Evolutionary conservation across 1,140 invertebrate genomes (phyloP), one percentile per base, ranked within the genome.

Genomic region (Orchesella cincta): DNA sequence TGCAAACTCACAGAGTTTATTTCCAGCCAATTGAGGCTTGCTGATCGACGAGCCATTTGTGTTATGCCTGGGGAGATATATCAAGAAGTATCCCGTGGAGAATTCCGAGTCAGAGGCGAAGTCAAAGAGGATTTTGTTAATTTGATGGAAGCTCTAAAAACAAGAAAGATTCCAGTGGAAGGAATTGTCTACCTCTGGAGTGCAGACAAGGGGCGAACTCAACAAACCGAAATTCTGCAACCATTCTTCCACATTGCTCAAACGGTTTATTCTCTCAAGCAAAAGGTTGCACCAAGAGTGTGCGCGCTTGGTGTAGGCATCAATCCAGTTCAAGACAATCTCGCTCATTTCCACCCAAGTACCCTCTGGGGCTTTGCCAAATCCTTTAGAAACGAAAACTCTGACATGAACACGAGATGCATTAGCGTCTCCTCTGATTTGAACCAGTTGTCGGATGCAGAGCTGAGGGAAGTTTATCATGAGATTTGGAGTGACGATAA

Each of bases 171-270:
- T 1, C 12, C 1, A n/a, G 29, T 78, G 3, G 77, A 78, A 75
- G 77, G 77, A 2, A 34, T 75, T 29, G 1, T 78, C 20, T 75
- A 75, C 39, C 23, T 72, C 2, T 71, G 64, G 64, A 8, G 28
- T 29, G n/a, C 67, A 2, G 62, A 54, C 18, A 33, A 33, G 3
- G n/a, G 29, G 2, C 26, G 5, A 14, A 16, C 14, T 1, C 28
- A 70, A 2, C 62, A 78, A 36, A 18, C 29, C 0, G 46, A 57
- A 26, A 33, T 70, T 33, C 23, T 52, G 0, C n/a, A 29, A 20
- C 72, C 72, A n/a, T 36, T 64, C 2, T 51, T 78, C 3, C 29
- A 78, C 33, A 46, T 74, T 51, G 33, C 62, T 14, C 76, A 78
- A 28, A 29, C 51, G 12, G 5, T 67, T 12, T 67, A 31, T 23